Percentiles rank a stretch among this genome's conserved stretches.
These are phyloP conservation scores for Oreochromis mossambicus DNA, from an alignment of 2,797 vertebrate species.

Conservation along the genomic window DNA sequence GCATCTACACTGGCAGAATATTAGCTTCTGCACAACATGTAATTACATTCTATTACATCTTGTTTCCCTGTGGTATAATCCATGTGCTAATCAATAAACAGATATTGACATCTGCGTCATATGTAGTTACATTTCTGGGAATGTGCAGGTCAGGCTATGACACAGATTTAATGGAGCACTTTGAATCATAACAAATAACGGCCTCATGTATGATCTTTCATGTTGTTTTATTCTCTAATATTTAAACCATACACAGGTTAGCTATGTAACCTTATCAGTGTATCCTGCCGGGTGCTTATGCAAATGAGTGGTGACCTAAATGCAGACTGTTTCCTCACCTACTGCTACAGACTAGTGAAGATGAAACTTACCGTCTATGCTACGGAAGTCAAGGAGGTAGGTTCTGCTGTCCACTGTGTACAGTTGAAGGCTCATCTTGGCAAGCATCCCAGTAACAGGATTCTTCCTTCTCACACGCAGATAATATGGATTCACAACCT, in stretches of 20 bases:
- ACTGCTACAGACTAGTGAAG: not conserved
- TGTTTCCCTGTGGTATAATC: not conserved
- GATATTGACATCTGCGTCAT: not conserved
- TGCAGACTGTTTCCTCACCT: not conserved
- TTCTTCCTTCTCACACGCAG: conserved; percentile 95
- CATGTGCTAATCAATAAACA: not conserved
- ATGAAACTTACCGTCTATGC: conserved; percentile 90
- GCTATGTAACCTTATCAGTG: not conserved
- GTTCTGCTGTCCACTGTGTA: conserved; percentile 99
- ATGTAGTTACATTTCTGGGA: not conserved
- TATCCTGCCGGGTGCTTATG: not conserved
- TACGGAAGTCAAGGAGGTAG: conserved; percentile 96
- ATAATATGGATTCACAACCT: conserved; percentile 98
- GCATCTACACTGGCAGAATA: not conserved
- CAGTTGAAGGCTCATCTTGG: conserved; percentile 98
- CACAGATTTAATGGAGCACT: not conserved
- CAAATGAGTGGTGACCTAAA: not conserved
- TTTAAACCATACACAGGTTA: not conserved
- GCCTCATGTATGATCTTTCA: not conserved
- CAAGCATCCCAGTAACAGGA: conserved; percentile 89
- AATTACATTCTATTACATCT: not conserved
- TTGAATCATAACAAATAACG: not conserved
- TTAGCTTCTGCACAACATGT: not conserved
- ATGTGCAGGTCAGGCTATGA: not conserved
- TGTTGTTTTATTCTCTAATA: not conserved